Conservation (phyloP, 2,113 vertebrate species). For the Phrynosoma platyrhinos region DNA sequence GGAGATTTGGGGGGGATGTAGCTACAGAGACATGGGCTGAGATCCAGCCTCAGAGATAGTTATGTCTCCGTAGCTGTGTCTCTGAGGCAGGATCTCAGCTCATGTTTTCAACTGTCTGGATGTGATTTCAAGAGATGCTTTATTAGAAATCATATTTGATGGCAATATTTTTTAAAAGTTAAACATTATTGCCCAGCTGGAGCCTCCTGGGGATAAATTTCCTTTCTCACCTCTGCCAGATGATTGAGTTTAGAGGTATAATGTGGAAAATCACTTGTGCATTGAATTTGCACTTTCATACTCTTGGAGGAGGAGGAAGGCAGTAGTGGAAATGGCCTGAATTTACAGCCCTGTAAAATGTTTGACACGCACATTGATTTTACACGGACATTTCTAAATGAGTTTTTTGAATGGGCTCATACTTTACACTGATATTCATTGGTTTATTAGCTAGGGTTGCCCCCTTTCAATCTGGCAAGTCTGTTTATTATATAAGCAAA, state of each 20-base stretch:
- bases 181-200: not conserved
- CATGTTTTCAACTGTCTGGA: slow-evolving; percentile 1
- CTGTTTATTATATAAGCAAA: not conserved
- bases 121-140: not conserved
- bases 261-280: slow-evolving; percentile 6
- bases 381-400: not conserved
- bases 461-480: not conserved
- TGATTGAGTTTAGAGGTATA: slow-evolving; percentile 1
- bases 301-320: not conserved
- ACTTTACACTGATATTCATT: not conserved
- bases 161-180: not conserved
- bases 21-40: no score
- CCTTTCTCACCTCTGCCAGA: slow-evolving; percentile 2
- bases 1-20: no score
- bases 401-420: not conserved
- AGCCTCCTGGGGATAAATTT: not conserved
- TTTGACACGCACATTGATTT: not conserved
- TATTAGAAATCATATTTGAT: slow-evolving; percentile 14
- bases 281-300: rapidly evolving
- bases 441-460: not conserved
- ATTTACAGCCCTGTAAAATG: not conserved
- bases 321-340: not conserved
- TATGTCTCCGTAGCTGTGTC: no score
- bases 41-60: no score
- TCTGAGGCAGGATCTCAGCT: no score